Evolutionary conservation across 2,888 invertebrate species (phyloP).

Genomic region (Callyntrura guangdongensis): DNA sequence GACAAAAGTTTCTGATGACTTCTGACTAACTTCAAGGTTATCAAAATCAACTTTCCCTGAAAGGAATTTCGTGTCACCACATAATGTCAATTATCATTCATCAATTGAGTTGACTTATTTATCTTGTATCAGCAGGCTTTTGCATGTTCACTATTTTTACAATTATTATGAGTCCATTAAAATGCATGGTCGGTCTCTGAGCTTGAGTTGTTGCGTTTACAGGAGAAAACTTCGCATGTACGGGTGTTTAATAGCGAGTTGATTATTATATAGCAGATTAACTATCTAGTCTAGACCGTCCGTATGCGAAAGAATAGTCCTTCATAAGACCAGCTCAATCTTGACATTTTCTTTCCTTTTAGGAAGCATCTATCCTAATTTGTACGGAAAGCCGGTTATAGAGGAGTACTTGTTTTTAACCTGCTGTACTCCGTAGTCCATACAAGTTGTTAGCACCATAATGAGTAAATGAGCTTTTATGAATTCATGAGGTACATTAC

Average conservation of each 20-base stretch:
- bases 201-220: not conserved
- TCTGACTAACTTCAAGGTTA: constrained; percentile 67
- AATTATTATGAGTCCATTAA: constrained; percentile 62
- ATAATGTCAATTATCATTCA: constrained; percentile 75
- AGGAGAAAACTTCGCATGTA: constrained; percentile 18
- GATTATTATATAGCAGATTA: constrained; percentile 13
- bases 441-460: not conserved
- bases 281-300: constrained; percentile 26
- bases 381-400: constrained; percentile 59
- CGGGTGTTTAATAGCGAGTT: not conserved
- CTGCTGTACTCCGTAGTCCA: constrained; percentile 14
- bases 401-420: constrained; percentile 50
- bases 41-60: constrained; percentile 67
- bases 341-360: constrained; percentile 68
- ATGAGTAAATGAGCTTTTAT: constrained; percentile 28
- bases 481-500: constrained; percentile 39
- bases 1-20: constrained; percentile 57
- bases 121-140: constrained; percentile 70
- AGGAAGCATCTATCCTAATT: constrained; percentile 69
- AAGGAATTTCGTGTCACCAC: constrained; percentile 75
- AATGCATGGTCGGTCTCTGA: constrained; percentile 54
- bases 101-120: constrained; percentile 67
- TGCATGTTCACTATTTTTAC: constrained; percentile 24
- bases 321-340: constrained; percentile 60
- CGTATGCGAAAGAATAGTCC: constrained; percentile 66